Evolutionary conservation across 2,888 invertebrate species (phyloP), one percentile per base, ranked within the genome.

Genomic region (Aleiodes testaceus): DNA sequence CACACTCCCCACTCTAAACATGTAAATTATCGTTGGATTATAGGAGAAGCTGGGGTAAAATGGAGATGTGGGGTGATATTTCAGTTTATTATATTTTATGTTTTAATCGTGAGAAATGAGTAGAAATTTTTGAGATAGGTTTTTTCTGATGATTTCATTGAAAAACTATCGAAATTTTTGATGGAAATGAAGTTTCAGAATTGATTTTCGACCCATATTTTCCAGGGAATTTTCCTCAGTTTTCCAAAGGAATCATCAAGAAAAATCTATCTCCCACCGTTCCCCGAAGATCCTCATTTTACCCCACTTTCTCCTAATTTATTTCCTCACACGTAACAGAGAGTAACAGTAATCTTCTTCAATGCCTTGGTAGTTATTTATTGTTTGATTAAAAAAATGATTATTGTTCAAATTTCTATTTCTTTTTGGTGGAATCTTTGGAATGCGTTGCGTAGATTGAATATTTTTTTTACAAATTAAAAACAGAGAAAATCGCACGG

Each of bases 291-390:
- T 26, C 26, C 26, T 5, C 26, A 26, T 26, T 26, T 26, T 26
- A 26, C 26, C 26, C 26, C 26, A 26, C 26, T 26, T 26, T 26
- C 3, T 5, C 26, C 26, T 26, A 14, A 16, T 47, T 53, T 12
- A 53, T 53, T 53, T 53, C 18, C n/a, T 22, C 20, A 53, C 20
- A 22, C 53, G 18, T 53, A 22, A 22, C 53, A 20, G 49, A 49
- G 49, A 49, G 49, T 49, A 49, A 49, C 16, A n/a, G 6, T 49
- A 49, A 30, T 6, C 30, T 52, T 16, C 20, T 52, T 16, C 20
- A 36, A 66, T 52, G 66, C 66, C 66, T 66, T 52, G 66, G 66
- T 66, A 66, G 66, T 66, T 6, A 49, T 49, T 45, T 14, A 49
- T 49, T 49, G 52, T 52, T 52, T 12, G 22, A 18, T 52, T 52